These are phyloP conservation scores for Rostratula benghalensis DNA, from an alignment of 2,113 vertebrate species.

Conservation along the genomic window DNA sequence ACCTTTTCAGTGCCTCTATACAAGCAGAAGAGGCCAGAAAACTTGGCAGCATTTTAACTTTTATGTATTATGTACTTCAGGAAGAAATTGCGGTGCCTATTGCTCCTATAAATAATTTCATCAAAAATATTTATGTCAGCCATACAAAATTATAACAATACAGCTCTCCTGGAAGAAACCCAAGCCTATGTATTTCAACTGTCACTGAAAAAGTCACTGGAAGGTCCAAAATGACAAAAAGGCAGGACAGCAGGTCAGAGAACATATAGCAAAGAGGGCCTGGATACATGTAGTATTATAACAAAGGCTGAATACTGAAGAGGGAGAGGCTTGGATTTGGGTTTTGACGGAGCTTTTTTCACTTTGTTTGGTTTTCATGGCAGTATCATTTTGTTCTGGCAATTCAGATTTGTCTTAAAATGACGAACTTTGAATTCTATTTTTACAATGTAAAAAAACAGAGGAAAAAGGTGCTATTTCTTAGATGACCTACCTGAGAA, in stretches of 20 bases:
- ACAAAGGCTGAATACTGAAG: not conserved
- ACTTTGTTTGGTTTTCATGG: not conserved
- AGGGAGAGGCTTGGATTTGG: not conserved
- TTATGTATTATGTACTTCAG: constrained; percentile 22
- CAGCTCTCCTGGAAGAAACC: constrained; percentile 5
- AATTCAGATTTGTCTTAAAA: not conserved
- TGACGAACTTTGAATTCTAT: not conserved
- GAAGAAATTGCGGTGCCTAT: constrained; percentile 26
- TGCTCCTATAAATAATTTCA: constrained; percentile 33
- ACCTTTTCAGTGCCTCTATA: not conserved
- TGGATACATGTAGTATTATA: not conserved
- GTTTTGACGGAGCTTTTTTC: fast-evolving
- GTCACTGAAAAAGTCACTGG: not conserved
- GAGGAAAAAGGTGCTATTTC: not conserved
- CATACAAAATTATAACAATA: constrained; percentile 30
- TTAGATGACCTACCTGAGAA: not conserved
- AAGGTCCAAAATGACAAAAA: not conserved
- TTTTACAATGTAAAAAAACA: not conserved
- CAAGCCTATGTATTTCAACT: not conserved
- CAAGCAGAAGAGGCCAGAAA: not conserved
- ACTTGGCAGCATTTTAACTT: constrained; percentile 24
- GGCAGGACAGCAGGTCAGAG: not conserved
- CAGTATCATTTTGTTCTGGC: not conserved
- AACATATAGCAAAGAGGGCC: not conserved
- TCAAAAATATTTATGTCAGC: constrained; percentile 49